These are phyloP conservation scores for Podargus strigoides DNA, from an alignment of 2,797 vertebrate species.

Conservation along the genomic window DNA sequence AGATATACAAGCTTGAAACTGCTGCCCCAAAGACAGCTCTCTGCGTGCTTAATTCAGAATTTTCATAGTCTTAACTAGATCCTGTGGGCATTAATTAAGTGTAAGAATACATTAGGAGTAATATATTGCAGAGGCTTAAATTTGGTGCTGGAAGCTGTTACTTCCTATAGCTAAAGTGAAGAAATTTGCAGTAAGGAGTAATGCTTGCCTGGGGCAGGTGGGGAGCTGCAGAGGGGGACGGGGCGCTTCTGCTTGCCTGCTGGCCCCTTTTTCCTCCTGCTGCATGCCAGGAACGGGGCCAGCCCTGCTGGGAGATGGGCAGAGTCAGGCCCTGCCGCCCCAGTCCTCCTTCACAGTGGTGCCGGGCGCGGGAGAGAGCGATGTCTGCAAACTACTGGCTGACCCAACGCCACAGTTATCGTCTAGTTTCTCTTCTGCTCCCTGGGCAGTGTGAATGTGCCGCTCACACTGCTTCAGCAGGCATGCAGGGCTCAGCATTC, in stretches of 20 bases:
- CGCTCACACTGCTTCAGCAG: neutral
- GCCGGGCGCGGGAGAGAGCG: fast-evolving
- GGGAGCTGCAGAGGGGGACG: neutral
- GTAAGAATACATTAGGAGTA: neutral
- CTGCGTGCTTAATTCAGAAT: neutral
- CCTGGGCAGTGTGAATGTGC: fast-evolving
- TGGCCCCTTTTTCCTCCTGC: neutral
- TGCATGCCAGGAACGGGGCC: fast-evolving
- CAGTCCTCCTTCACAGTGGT: neutral
- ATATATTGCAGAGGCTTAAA: neutral
- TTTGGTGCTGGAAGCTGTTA: neutral
- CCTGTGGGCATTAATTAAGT: neutral
- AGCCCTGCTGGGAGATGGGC: neutral
- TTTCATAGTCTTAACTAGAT: neutral
- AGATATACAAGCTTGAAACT: neutral
- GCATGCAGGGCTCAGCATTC: neutral
- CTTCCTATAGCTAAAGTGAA: neutral
- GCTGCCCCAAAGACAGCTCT: neutral
- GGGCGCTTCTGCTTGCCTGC: no score
- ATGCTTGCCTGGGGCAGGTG: neutral
- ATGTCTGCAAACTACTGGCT: fast-evolving
- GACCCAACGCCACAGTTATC: neutral
- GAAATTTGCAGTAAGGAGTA: neutral
- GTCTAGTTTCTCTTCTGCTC: fast-evolving
- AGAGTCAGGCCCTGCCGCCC: neutral